These are phyloP conservation scores for Scyliorhinus canicula DNA, from an alignment of 2,797 vertebrate genomes.

Conservation along the genomic window DNA sequence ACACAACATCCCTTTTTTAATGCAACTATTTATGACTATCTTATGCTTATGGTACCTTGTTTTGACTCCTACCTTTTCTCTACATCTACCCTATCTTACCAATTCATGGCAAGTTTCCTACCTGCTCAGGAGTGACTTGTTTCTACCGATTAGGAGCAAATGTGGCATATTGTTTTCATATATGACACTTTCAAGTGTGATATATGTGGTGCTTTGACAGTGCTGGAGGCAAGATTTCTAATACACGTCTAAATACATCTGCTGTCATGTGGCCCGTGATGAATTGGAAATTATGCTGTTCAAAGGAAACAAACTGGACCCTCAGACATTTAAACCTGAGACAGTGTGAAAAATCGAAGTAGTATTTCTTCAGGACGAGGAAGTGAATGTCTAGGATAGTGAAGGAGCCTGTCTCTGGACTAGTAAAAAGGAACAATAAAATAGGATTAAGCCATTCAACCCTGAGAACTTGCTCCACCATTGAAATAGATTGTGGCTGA, in stretches of 20 bases:
- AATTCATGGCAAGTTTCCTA: not conserved
- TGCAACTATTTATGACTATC: not conserved
- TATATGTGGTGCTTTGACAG: not conserved
- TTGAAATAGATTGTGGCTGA: not conserved
- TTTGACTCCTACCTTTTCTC: not conserved
- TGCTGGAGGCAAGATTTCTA: not conserved
- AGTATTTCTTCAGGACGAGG: not conserved
- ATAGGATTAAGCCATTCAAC: not conserved
- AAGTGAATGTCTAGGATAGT: not conserved
- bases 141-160: not conserved
- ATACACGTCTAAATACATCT: not conserved
- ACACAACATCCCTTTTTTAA: not conserved
- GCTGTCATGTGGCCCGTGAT: not conserved
- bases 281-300: not conserved
- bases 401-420: not conserved
- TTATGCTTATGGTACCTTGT: not conserved
- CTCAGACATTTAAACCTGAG: not conserved
- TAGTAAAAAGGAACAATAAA: not conserved
- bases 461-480: not conserved
- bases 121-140: not conserved
- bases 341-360: not conserved
- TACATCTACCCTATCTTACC: not conserved
- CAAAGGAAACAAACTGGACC: not conserved
- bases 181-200: not conserved
- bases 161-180: not conserved